Base-by-base conservation (phyloP, 2,888 invertebrate genomes). In the Dione vanillae region DNA sequence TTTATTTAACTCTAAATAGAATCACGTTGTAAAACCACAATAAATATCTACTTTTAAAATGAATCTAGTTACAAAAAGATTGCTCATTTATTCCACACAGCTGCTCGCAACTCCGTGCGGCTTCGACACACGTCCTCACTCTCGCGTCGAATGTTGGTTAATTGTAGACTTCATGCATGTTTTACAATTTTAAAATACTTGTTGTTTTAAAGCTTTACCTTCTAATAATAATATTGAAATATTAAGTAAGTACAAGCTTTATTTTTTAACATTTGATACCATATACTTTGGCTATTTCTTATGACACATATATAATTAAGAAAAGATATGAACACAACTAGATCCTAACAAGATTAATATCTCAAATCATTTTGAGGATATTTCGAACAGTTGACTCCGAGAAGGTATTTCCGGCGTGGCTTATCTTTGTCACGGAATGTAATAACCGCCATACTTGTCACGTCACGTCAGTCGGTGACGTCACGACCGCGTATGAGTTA, bases 391-490 rank as follows among this genome's bases (percentile, higher is more conserved):
- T 7, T 20, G 27, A 61, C 27, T 61, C n/a, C 27, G 59, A 43
- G 59, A 20, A 61, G 61, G 45, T 27, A 45, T 61, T 61, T 45
- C 45, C 35, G n/a, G 11, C 7, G 16, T n/a, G 61, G 49, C 67
- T 59, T 59, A 67, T 67, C 67, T 49, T 37, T 16, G 58, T 49
- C 58, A 58, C 20, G 40, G 67, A 35, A 67, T 49, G 59, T 59
- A 59, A 59, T 59, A 59, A 49, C 27, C 59, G 59, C 37, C 58
- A 1, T 43, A 14, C 10, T 40, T 43, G 59, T 43, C 59, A 43
- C 59, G 20, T 59, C 43, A 43, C 54, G 54, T 16, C 10, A 16
- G 59, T 20, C 43, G 41, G 20, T 41, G 5, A 19, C 8, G 35
- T 27, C 27, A 27, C 27, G 27, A 27, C 27, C 27, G 27, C 5